Evolutionary conservation across 2,888 invertebrate genomes (phyloP), one percentile per base, ranked within the genome.

Genomic region (Pyrocoelia pectoralis): DNA sequence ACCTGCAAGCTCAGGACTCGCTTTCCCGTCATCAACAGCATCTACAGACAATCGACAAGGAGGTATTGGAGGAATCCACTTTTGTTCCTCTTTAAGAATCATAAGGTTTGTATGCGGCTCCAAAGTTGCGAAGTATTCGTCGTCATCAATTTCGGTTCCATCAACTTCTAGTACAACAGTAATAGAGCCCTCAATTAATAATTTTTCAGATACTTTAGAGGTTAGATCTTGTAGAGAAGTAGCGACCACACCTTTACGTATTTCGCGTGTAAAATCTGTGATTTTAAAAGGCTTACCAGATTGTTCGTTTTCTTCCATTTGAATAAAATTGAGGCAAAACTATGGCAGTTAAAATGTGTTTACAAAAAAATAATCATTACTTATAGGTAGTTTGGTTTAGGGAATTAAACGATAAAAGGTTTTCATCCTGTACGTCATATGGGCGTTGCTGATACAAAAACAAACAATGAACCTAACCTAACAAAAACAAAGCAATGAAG

Each of bases 131-230:
- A 97, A 97, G 81, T 96, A 97, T 79, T 95, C 95, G 79, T 97
- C 96, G 77, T 97, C 96, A 74, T 97, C 96, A 52, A 97, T 93
- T 84, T 97, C 96, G 0, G 97, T 97, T 28, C 97, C 97, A 83
- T 97, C 97, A 51, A 88, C 90, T 79, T 97, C 97, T 71, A 97
- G 83, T 38, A 95, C 95, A 61, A 96, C 91, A 56, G 91, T 92
- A 61, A 94, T 83, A 69, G 88, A 87, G 68, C 85, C 84, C 57
- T 85, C 81, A 66, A 89, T 78, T 17, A 86, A 84, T 69, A 94
- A 84, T 80, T 93, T 92, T 75, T 89, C 90, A 53, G 90, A 86
- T 56, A 92, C 90, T 83, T 91, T 90, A 67, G 85, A 82, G 71
- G 90, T 87, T 76, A 94, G 85, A 77, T 94, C 94, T 77, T 91